Base-by-base conservation (phyloP, 2,113 vertebrate genomes). In the Sprattus sprattus region DNA sequence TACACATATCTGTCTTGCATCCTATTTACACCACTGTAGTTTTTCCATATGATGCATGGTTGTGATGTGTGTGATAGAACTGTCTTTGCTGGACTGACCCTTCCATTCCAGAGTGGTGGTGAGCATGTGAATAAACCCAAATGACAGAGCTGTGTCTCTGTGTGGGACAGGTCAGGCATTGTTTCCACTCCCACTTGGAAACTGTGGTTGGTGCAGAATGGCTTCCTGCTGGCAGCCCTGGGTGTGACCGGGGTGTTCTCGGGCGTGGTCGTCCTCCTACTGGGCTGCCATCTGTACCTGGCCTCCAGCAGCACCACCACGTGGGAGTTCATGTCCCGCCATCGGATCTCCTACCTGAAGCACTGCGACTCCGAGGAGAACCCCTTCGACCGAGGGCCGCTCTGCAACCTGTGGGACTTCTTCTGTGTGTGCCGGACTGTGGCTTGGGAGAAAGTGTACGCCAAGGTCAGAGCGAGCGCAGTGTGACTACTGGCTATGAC, bases 271-370 rank as follows among this genome's bases (percentile, higher is more conserved):
- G 3, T 90, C 50, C 90, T 98, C 88, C 95, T 99, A 86, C 94
- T 99, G 15, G 90, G 93, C 88, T 97, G 95, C 0, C 98, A 99
- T 81, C 91, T 98, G 84, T 99, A 98, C 92, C 95, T 99, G 91
- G 96, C 96, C 83, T 96, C 97, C 8, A 93, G 94, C 91, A 98
- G 97, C 93, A 95, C 94, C 87, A 99, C 98, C 83, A 99, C 97
- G 82, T 99, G 98, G 98, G 98, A 99, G 89, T 99, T 99, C 94
- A 96, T 98, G 95, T 97, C 98, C 0, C 94, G 93, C 0, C 96
- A 99, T 86, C 93, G 97, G 64, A 97, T 99, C 83, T 92, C 96
- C 25, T 99, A 99, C 95, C 96, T 99, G 93, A 95, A 92, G 45
- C 94, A 95, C 89, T 93, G 93, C 0, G 92, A 91, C 0, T 45